phyloP scores from a whole-genome alignment of 2,797 vertebrate genomes.

The Phrynocephalus vlangalii region DNA sequence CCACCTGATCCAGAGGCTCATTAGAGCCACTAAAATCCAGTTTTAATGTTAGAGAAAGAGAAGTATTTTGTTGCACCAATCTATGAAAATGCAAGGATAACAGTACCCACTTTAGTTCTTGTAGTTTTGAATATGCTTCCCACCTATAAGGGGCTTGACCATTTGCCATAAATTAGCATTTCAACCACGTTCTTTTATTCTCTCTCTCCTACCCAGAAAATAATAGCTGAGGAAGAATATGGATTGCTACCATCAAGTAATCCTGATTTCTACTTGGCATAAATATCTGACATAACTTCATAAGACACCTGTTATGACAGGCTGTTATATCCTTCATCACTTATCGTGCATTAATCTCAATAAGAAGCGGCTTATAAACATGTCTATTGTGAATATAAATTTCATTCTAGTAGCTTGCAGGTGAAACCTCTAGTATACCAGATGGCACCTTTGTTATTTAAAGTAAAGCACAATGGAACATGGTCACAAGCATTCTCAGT shows the following conservation, averaged over 20 bases:
- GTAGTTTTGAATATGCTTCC: too few species aligned
- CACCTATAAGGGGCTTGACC: too few species aligned
- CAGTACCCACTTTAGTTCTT: too few species aligned
- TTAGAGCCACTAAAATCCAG: too few species aligned
- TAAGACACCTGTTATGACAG: neutral
- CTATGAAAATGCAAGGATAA: too few species aligned
- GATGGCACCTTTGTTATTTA: neutral
- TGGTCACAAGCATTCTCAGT: neutral
- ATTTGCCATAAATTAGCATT: neutral
- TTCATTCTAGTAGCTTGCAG: neutral
- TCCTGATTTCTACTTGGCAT: neutral
- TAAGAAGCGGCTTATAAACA: neutral
- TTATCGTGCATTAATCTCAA: neutral
- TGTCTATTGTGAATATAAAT: neutral
- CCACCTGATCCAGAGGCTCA: too few species aligned
- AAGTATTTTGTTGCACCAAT: too few species aligned
- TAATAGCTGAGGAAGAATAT: neutral
- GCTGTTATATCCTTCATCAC: neutral
- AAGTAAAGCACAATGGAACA: neutral
- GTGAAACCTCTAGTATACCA: too few species aligned
- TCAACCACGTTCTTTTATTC: neutral
- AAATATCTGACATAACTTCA: neutral
- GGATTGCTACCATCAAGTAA: neutral
- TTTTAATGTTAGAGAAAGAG: too few species aligned
- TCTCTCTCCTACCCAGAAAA: neutral